Percentiles rank a stretch among this genome's conserved stretches.
phyloP scores from a whole-genome alignment of 2,113 vertebrate species.

The Rhadina sibilatrix region DNA sequence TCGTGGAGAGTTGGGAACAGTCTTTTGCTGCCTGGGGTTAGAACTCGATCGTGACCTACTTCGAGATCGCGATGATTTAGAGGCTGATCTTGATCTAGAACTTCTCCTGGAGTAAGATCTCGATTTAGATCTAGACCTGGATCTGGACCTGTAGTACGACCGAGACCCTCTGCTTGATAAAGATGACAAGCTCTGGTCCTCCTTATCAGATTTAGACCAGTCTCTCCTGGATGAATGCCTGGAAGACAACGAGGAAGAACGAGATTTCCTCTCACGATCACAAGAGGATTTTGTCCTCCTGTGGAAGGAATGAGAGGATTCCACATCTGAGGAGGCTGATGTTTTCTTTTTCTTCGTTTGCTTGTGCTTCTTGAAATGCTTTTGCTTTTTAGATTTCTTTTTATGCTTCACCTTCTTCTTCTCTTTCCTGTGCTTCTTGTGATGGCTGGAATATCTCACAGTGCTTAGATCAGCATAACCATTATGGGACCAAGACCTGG shows the following conservation, averaged over 20 bases:
- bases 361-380: conserved; percentile 86
- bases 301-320: conserved; percentile 75
- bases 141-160: conserved; percentile 77
- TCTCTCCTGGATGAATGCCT: conserved; percentile 74
- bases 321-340: conserved; percentile 65
- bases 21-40: conserved; percentile 44
- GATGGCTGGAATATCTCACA: conserved; percentile 74
- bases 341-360: conserved; percentile 77
- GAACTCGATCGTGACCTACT: conserved; percentile 69
- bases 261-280: conserved; percentile 71
- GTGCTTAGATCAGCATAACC: conserved; percentile 80
- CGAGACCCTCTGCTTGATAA: conserved; percentile 78
- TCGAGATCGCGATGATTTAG: conserved; percentile 65
- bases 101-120: conserved; percentile 78
- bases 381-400: conserved; percentile 92
- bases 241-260: conserved; percentile 75
- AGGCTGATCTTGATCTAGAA: conserved; percentile 79
- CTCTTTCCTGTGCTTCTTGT: conserved; percentile 80
- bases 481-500: conserved; percentile 85
- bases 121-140: conserved; percentile 72
- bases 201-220: conserved; percentile 81
- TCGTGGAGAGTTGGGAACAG: conserved; percentile 67
- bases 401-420: conserved; percentile 91
- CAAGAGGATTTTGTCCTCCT: conserved; percentile 70
- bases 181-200: conserved; percentile 67